Evolutionary conservation across 2,113 vertebrate genomes (phyloP).

Genomic region (Chauna torquata): DNA sequence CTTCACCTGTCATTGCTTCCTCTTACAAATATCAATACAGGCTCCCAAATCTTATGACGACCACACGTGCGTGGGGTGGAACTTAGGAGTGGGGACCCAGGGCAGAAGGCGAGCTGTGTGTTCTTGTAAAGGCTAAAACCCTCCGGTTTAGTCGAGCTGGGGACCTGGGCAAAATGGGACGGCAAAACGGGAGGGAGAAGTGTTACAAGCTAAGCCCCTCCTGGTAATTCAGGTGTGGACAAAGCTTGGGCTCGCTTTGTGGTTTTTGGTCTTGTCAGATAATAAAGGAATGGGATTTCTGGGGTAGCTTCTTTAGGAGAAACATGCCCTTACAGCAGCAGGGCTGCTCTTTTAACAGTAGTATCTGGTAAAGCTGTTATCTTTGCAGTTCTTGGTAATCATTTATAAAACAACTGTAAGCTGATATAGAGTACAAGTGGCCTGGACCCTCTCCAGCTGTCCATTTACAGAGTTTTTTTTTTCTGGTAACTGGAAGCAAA

Average conservation of each 20-base stretch:
- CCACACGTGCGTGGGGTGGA: accelerated
- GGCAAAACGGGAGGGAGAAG: not conserved
- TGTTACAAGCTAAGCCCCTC: not conserved
- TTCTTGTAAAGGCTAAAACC: no score
- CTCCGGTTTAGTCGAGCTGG: accelerated
- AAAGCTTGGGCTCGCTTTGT: not conserved
- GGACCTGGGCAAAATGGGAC: no score
- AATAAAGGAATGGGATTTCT: not conserved
- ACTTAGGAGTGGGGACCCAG: not conserved
- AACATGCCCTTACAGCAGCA: not conserved
- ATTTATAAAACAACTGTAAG: not conserved
- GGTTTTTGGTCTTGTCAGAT: not conserved
- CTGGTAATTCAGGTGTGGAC: not conserved
- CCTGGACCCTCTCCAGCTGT: not conserved
- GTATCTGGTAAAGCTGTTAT: not conserved
- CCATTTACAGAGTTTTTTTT: not conserved
- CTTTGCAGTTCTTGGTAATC: constrained; percentile 11
- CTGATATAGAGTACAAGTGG: not conserved
- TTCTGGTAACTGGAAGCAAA: not conserved
- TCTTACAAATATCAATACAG: not conserved
- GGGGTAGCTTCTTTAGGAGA: not conserved
- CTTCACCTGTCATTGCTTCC: not conserved
- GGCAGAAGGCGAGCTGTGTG: accelerated
- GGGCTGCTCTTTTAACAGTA: not conserved
- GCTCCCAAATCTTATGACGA: not conserved